Evolutionary conservation across 2,113 vertebrate genomes (phyloP), one percentile per base, ranked within the genome.

Genomic region (Peromyscus leucopus): DNA sequence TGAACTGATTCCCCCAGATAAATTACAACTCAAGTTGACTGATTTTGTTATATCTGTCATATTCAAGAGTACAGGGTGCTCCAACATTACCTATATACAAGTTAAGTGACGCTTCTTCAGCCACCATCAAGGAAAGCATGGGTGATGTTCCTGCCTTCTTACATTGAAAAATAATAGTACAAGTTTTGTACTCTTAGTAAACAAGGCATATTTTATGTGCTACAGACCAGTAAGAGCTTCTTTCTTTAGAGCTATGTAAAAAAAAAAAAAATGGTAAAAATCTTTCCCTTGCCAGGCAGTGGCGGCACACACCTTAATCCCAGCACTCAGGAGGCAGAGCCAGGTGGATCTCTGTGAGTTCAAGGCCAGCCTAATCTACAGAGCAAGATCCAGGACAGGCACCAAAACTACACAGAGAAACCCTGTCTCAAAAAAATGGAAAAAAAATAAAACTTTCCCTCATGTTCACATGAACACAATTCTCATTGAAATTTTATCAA

Each of bases 31-130:
- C 99, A 98, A 98, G 99, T 99, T 99, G 99, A 99, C 99, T 99
- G 99, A 99, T 99, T 99, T 99, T 98, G 99, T 99, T 98, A 99
- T 99, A 99, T 99, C 99, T 99, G 99, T 99, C 99, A 99, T 99
- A 99, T 99, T 99, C 99, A 99, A 99, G 99, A 99, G 99, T 99
- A 99, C 99, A 99, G 99, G 99, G 99, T 99, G 99, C 99, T 99
- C 99, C 99, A 99, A 99, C 98, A 99, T 99, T 99, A 99, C 99
- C 99, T 99, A 99, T 99, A 99, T 99, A 99, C 99, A 99, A 31
- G 33, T 97, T 97, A 98, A 97, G 96, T 98, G 98, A 99, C 98
- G 98, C 98, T 99, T 98, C 98, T 99, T 99, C 99, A 99, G 98
- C 99, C 98, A 98, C 99, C 98, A 98, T 99, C 99, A 98, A 99